A percentile compares a stretch with the other conserved stretches of the same genome.
Conservation (phyloP, 1,140 invertebrate genomes). For the Drosophila saltans region DNA sequence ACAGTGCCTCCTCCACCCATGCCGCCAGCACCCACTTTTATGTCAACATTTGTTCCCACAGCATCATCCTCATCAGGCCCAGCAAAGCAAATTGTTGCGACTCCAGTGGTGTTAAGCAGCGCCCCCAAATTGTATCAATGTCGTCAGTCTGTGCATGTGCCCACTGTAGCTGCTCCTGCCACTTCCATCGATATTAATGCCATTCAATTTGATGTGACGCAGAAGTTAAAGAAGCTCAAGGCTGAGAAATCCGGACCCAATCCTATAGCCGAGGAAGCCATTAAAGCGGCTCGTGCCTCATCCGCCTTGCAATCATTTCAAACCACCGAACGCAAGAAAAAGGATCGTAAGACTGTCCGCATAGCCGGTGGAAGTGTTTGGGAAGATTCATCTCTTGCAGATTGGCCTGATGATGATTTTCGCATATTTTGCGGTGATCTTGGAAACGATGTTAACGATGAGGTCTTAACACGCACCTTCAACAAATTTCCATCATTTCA, state of each 20-base stretch:
- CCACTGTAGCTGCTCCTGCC: constrained; percentile 83
- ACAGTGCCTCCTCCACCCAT: constrained; percentile 85
- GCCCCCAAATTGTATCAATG: constrained; percentile 87
- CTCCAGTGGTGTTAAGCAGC: constrained; percentile 86
- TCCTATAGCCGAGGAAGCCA: constrained; percentile 86
- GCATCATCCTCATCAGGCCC: constrained; percentile 53
- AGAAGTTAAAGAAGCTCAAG: constrained; percentile 87
- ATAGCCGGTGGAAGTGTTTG: constrained; percentile 96
- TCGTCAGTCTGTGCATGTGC: constrained; percentile 76
- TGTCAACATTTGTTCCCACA: constrained; percentile 84
- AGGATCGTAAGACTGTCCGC: constrained; percentile 89
- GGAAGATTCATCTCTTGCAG: constrained; percentile 95
- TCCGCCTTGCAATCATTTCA: constrained; percentile 84
- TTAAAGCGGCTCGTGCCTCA: constrained; percentile 86
- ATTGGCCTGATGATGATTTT: constrained; percentile 99
- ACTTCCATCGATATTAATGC: constrained; percentile 85
- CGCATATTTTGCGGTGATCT: constrained; percentile 99
- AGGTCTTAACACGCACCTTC: constrained; percentile 95
- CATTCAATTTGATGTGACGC: constrained; percentile 87
- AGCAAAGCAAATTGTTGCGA: constrained; percentile 77
- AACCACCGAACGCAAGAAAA: constrained; percentile 85
- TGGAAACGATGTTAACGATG: constrained; percentile 99
- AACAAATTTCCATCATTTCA: constrained; percentile 97
- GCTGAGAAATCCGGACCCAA: constrained; percentile 86
- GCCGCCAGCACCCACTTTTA: constrained; percentile 78